Percentiles rank a stretch among this genome's conserved stretches.
phyloP scores from a whole-genome alignment of 2,113 vertebrate species.

The Cochlearius cochlearius region DNA sequence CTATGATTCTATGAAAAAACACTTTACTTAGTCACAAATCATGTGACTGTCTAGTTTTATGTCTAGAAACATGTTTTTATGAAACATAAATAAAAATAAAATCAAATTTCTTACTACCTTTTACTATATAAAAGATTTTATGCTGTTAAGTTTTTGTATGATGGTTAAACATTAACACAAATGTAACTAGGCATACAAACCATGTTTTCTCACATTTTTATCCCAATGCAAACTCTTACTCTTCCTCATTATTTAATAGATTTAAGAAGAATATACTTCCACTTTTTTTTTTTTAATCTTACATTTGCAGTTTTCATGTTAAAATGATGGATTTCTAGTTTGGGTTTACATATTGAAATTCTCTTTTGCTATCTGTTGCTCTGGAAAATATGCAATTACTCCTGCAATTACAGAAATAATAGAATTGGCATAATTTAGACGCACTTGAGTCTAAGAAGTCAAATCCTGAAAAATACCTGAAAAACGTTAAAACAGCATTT shows the following conservation, averaged over 20 bases:
- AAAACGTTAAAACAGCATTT: not conserved
- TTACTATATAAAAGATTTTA: not conserved
- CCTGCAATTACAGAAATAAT: not conserved
- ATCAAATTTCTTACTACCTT: not conserved
- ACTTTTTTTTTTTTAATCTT: not conserved
- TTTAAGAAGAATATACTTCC: not conserved
- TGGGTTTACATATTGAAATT: not conserved
- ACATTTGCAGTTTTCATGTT: not conserved
- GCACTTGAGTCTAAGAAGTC: not conserved
- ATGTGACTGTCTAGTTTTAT: not conserved
- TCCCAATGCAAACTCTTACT: not conserved
- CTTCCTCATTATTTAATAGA: not conserved
- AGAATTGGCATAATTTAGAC: not conserved
- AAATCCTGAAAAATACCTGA: not conserved
- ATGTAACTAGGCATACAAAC: not conserved
- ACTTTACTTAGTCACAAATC: not conserved
- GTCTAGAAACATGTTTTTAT: not conserved
- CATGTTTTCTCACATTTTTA: not conserved
- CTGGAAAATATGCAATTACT: not conserved
- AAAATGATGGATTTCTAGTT: not conserved
- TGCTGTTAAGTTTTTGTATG: accelerated
- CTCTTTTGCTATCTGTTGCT: not conserved
- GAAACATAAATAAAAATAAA: not conserved
- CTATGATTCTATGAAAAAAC: too few relatives aligned
- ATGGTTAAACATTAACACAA: not conserved